Conservation (phyloP, 2,113 vertebrate genomes). For the Pavo muticus region DNA sequence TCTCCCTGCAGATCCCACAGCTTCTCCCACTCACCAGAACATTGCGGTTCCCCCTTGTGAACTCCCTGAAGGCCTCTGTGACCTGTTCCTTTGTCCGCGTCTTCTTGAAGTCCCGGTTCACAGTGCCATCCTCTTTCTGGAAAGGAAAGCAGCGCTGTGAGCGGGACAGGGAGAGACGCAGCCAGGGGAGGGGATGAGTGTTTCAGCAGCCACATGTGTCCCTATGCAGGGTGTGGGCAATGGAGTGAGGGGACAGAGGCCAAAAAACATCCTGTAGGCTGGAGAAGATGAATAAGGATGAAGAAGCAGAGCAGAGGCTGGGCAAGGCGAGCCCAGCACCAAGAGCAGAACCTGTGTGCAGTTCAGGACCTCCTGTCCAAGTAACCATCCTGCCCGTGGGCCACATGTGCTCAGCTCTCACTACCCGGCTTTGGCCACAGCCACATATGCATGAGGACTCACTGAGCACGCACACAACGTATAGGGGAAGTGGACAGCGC, state of each 20-base stretch:
- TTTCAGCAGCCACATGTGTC: background rate
- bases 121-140: slow-evolving; percentile 95
- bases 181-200: background rate
- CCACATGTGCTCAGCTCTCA: background rate
- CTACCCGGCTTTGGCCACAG: background rate
- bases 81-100: slow-evolving; percentile 94
- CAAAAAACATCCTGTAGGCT: background rate
- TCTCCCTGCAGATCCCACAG: background rate
- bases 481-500: background rate
- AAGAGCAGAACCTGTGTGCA: background rate
- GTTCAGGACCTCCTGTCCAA: background rate
- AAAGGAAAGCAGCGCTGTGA: background rate
- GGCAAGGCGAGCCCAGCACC: rapidly evolving
- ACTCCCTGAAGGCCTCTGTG: slow-evolving; percentile 88
- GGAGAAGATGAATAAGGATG: background rate
- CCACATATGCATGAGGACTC: background rate
- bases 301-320: background rate
- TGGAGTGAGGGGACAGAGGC: background rate
- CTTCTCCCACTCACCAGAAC: slow-evolving; percentile 85
- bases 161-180: background rate
- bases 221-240: background rate
- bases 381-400: background rate
- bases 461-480: rapidly evolving
- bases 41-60: slow-evolving; percentile 90
- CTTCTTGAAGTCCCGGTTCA: slow-evolving; percentile 98